phyloP scores from a whole-genome alignment of 2,113 vertebrate species.

The Paralichthys olivaceus region DNA sequence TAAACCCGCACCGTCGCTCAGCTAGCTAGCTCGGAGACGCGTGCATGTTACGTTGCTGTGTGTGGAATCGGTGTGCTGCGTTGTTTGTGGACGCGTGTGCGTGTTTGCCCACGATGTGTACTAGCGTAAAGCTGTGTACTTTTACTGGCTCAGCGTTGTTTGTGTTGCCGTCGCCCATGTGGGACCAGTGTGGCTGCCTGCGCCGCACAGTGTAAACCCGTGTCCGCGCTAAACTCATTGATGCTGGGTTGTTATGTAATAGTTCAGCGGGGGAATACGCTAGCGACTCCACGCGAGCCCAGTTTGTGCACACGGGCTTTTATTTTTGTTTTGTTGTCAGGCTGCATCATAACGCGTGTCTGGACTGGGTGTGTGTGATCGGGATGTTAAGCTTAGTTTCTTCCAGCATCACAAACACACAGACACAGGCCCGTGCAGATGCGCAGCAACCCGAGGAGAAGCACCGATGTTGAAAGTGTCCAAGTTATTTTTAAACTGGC shows the following conservation, averaged over 20 bases:
- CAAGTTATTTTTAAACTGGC: conserved; percentile 59
- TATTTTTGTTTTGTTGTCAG: conserved; percentile 1
- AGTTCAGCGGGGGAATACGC: conserved; percentile 38
- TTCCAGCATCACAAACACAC: neutral
- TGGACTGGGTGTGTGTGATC: neutral
- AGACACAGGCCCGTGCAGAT: conserved; percentile 18
- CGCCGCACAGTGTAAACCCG: conserved; percentile 13
- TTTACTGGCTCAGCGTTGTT: neutral
- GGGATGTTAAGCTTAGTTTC: neutral
- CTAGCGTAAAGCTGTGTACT: neutral
- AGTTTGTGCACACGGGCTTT: conserved; percentile 4
- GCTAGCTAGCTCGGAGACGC: conserved; percentile 49
- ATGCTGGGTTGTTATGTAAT: conserved; percentile 71
- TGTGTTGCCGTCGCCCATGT: neutral
- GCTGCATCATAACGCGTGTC: neutral
- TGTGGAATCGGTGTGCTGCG: conserved; percentile 23
- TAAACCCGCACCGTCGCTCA: neutral
- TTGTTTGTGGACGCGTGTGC: conserved; percentile 14
- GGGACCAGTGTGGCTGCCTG: neutral
- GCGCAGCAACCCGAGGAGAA: conserved; percentile 27
- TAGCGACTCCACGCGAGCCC: neutral
- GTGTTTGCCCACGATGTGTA: neutral
- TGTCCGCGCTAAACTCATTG: conserved; percentile 56
- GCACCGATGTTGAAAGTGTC: conserved; percentile 28
- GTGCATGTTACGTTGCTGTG: conserved; percentile 36